These are phyloP conservation scores for Cyanocitta stelleri DNA, from an alignment of 2,113 vertebrate species.

Conservation along the genomic window DNA sequence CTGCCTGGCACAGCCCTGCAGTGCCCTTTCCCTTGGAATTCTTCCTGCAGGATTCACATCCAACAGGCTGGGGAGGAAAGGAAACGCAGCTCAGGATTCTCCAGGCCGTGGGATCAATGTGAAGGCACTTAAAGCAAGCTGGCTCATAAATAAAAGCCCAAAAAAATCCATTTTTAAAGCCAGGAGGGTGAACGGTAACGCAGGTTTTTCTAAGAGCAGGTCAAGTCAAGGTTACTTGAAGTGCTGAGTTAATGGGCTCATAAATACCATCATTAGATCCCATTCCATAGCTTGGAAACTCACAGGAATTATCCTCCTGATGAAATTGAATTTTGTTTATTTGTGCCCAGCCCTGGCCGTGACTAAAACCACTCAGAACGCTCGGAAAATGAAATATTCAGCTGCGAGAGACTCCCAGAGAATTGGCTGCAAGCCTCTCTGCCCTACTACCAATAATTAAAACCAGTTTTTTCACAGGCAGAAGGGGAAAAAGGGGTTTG, in stretches of 20 bases:
- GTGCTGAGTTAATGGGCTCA: not conserved
- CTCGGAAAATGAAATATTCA: constrained; percentile 51
- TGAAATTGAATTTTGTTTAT: not conserved
- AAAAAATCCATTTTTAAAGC: not conserved
- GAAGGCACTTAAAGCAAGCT: not conserved
- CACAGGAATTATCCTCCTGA: not conserved
- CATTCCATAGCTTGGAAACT: not conserved
- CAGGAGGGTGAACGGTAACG: rapidly evolving
- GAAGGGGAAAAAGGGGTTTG: not conserved
- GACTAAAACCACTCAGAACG: constrained; percentile 20
- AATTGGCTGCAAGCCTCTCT: constrained; percentile 41
- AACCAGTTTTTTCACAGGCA: not conserved
- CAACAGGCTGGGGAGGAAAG: not conserved
- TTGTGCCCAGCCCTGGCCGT: not conserved
- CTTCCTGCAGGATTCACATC: not conserved
- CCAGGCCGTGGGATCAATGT: not conserved
- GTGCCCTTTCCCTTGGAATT: not conserved
- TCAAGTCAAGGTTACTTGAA: not conserved
- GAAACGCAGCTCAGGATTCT: not conserved
- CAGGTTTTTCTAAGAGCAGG: not conserved
- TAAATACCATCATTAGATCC: not conserved
- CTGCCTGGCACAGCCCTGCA: not conserved
- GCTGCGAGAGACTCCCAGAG: constrained; percentile 30
- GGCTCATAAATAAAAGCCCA: not conserved
- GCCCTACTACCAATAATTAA: constrained; percentile 62